Evolutionary conservation across 2,113 vertebrate genomes (phyloP).

Genomic region (Tragelaphus imberbis): DNA sequence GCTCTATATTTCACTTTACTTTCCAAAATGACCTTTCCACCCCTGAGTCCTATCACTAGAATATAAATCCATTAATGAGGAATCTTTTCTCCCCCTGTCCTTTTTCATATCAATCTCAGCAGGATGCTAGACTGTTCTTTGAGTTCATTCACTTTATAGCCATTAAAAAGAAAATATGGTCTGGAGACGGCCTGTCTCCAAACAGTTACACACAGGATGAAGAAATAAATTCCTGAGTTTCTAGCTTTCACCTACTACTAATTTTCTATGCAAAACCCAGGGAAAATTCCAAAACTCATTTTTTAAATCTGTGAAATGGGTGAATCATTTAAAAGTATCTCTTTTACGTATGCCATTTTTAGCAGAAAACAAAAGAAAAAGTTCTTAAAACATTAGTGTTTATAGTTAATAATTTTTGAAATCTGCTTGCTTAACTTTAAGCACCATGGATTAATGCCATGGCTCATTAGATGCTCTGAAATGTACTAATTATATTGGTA

Average conservation of each 20-base stretch:
- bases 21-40: constrained; percentile 59
- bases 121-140: constrained; percentile 34
- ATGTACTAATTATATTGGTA: background rate
- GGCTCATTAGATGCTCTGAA: background rate
- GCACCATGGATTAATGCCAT: background rate
- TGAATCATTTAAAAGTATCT: background rate
- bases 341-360: background rate
- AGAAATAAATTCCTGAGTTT: constrained; percentile 45
- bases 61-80: constrained; percentile 71
- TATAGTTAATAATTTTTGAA: background rate
- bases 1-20: constrained; percentile 66
- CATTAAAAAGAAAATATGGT: constrained; percentile 63
- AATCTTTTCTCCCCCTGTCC: constrained; percentile 56
- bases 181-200: constrained; percentile 61
- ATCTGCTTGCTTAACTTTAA: background rate
- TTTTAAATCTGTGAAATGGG: constrained; percentile 15
- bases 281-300: background rate
- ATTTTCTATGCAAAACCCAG: background rate
- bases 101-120: constrained; percentile 60
- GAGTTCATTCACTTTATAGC: constrained; percentile 61
- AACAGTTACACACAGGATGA: constrained; percentile 6
- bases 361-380: background rate
- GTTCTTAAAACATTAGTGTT: background rate
- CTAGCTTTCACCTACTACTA: constrained; percentile 3
- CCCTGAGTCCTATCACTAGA: constrained; percentile 28